These are phyloP conservation scores for Hestina assimilis DNA, from an alignment of 1,140 invertebrate species.

Conservation along the genomic window DNA sequence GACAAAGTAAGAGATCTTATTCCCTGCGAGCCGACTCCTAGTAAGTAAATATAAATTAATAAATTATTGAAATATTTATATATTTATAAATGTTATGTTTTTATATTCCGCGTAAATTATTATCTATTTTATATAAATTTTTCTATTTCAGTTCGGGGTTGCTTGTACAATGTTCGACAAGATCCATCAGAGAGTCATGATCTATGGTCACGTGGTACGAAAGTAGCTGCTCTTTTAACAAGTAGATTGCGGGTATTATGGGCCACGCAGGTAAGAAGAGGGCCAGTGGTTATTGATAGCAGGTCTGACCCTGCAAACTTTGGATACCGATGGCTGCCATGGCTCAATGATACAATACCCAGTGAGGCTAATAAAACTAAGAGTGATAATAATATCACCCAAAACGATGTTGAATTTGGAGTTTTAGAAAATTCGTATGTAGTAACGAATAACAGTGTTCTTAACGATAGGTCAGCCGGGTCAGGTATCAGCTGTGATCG, in stretches of 20 bases:
- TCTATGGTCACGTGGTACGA: constrained; percentile 48
- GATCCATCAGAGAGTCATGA: constrained; percentile 62
- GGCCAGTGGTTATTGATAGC: constrained; percentile 30
- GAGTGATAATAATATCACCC: neutral
- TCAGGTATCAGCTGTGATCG: constrained; percentile 40
- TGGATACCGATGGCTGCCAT: constrained; percentile 57
- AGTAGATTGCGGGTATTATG: constrained; percentile 50
- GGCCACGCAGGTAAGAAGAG: constrained; percentile 42
- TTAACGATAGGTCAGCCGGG: neutral
- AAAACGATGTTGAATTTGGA: constrained; percentile 2
- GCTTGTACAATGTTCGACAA: constrained; percentile 54
- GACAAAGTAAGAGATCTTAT: constrained; percentile 44
- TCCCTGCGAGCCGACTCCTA: constrained; percentile 50
- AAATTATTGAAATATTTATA: neutral
- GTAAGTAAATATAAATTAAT: constrained; percentile 48
- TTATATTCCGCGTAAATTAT: too few relatives aligned
- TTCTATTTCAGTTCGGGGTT: constrained; percentile 28
- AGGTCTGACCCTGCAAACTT: constrained; percentile 54
- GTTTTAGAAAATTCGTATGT: neutral
- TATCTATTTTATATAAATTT: neutral
- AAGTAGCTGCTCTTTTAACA: constrained; percentile 46
- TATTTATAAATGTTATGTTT: too few relatives aligned
- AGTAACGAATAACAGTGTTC: neutral
- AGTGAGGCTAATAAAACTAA: constrained; percentile 3
- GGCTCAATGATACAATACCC: constrained; percentile 37